Evolutionary conservation across 2,888 invertebrate species (phyloP).

Genomic region (Ypsolopha scabrella): DNA sequence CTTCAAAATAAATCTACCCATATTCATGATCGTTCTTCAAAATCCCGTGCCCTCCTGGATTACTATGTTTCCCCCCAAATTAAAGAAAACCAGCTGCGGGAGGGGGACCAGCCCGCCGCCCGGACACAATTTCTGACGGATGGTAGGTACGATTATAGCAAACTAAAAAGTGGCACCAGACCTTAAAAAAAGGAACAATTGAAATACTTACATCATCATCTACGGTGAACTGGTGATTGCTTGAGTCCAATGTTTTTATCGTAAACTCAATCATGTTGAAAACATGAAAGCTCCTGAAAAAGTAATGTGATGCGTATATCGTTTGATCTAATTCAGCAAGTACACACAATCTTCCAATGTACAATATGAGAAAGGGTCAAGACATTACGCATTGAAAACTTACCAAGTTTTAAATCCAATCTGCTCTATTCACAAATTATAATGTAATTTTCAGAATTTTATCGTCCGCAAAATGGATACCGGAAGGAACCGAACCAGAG

Average conservation of each 20-base stretch:
- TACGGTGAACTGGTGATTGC: constrained; percentile 84
- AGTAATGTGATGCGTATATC: background rate
- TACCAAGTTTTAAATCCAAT: background rate
- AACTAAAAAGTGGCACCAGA: background rate
- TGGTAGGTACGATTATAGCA: background rate
- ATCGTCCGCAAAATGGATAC: background rate
- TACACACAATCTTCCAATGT: background rate
- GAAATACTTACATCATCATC: constrained; percentile 83
- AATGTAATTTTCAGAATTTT: background rate
- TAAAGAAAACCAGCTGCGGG: no score
- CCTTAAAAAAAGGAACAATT: background rate
- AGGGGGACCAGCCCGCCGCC: no score
- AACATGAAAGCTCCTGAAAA: constrained; percentile 19
- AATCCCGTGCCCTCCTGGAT: no score
- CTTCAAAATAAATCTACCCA: no score
- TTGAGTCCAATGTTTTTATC: constrained; percentile 91
- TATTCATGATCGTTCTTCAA: no score
- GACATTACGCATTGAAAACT: background rate
- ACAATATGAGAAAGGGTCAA: background rate
- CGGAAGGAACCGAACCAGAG: no score
- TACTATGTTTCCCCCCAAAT: background rate
- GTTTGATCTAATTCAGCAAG: background rate
- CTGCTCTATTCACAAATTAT: background rate
- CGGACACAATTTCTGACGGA: background rate
- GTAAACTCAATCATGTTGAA: constrained; percentile 83